Percentiles rank a stretch among this genome's conserved stretches.
These are phyloP conservation scores for Onthophagus taurus DNA, from an alignment of 1,140 invertebrate species.

Conservation along the genomic window DNA sequence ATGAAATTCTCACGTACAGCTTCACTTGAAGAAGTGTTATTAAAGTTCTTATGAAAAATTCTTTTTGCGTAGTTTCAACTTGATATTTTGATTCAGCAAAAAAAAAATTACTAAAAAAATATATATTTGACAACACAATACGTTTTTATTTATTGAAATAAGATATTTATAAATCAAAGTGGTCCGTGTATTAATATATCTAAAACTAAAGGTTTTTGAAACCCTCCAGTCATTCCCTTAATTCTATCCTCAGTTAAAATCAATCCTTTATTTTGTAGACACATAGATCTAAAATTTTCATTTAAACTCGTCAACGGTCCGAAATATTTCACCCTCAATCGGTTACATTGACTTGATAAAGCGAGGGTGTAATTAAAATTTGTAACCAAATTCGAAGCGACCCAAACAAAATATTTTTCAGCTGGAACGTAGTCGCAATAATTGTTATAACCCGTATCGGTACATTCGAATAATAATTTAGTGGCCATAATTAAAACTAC, in stretches of 20 bases:
- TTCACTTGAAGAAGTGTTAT: too few species aligned
- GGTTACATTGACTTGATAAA: constrained; percentile 17
- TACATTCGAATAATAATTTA: background rate
- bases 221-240: constrained; percentile 16
- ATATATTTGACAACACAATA: too few species aligned
- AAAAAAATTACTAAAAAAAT: too few species aligned
- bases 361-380: constrained; percentile 21
- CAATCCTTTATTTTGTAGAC: constrained; percentile 13
- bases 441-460: background rate
- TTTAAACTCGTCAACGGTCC: constrained; percentile 14
- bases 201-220: constrained; percentile 13
- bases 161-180: too few species aligned
- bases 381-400: constrained; percentile 18
- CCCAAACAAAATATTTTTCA: constrained; percentile 15
- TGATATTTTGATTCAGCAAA: too few species aligned
- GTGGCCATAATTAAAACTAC: background rate
- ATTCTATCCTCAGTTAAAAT: constrained; percentile 18
- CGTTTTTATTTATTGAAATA: too few species aligned
- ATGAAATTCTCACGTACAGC: too few species aligned
- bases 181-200: constrained; percentile 20
- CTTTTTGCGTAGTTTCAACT: too few species aligned
- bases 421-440: background rate
- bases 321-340: constrained; percentile 19
- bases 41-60: too few species aligned
- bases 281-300: constrained; percentile 7